Conservation (phyloP, 1,140 invertebrate species). For the Lucilia sericata region DNA sequence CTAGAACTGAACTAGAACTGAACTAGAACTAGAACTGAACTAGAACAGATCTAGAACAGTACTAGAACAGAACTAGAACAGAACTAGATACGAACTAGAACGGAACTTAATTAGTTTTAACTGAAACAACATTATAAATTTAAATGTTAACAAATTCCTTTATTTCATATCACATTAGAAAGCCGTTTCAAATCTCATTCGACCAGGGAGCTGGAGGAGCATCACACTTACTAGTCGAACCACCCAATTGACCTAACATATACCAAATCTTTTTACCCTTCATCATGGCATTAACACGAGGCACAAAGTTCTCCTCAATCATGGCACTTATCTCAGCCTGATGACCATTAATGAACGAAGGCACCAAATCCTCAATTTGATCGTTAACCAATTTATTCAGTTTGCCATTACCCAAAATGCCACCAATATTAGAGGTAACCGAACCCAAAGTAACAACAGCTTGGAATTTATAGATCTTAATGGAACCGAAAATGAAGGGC, state of each 20-base stretch:
- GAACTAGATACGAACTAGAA: no score
- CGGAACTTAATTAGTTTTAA: background rate
- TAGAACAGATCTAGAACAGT: no score
- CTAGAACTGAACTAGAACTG: no score
- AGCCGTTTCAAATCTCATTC: slow-evolving; percentile 49
- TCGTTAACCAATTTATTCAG: slow-evolving; percentile 61
- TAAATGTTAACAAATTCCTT: background rate
- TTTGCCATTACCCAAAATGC: slow-evolving; percentile 60
- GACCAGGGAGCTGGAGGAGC: slow-evolving; percentile 62
- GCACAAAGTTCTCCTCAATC: slow-evolving; percentile 57
- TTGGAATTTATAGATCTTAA: slow-evolving; percentile 64
- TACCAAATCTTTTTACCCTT: slow-evolving; percentile 64
- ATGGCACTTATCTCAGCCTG: slow-evolving; percentile 57
- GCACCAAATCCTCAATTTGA: slow-evolving; percentile 57
- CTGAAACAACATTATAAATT: background rate
- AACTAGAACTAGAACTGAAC: no score
- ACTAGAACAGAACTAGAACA: no score
- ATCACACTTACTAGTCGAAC: slow-evolving; percentile 49
- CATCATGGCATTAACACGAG: slow-evolving; percentile 53
- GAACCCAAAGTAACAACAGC: slow-evolving; percentile 55
- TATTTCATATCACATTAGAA: background rate
- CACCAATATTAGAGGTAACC: slow-evolving; percentile 60
- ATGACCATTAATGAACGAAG: slow-evolving; percentile 58
- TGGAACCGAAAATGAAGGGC: slow-evolving; percentile 63
- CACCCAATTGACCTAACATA: slow-evolving; percentile 51